phyloP scores from a whole-genome alignment of 2,113 vertebrate genomes.

The Picathartes gymnocephalus region DNA sequence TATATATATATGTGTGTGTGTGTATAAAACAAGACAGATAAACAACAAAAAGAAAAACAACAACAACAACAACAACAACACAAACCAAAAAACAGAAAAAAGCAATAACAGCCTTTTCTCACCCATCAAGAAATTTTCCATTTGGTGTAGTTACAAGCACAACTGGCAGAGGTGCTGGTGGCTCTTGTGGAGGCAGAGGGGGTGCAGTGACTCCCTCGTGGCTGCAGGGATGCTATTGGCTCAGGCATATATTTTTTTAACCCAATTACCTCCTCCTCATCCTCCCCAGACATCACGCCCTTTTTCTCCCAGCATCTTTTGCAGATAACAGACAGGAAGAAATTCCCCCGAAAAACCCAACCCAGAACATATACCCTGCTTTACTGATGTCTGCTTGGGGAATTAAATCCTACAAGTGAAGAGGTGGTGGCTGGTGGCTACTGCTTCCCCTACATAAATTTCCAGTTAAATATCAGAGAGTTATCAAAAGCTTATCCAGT shows the following conservation, averaged over 20 bases:
- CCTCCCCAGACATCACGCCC: accelerated
- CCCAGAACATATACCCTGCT: neutral
- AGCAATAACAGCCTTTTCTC: neutral
- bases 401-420: neutral
- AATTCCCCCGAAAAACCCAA: neutral
- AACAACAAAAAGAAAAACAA: neutral
- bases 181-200: accelerated
- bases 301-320: neutral
- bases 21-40: neutral
- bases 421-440: neutral
- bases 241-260: neutral
- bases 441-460: neutral
- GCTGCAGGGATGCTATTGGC: neutral
- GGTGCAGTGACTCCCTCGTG: accelerated
- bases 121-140: accelerated
- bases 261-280: neutral
- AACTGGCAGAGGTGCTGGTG: too few relatives aligned
- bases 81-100: neutral
- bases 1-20: too few relatives aligned
- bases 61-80: neutral
- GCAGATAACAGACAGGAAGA: neutral
- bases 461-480: neutral
- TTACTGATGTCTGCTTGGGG: neutral
- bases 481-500: neutral
- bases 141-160: neutral